Base-by-base conservation (phyloP, 2,888 invertebrate species). In the Chrysolina americana region DNA sequence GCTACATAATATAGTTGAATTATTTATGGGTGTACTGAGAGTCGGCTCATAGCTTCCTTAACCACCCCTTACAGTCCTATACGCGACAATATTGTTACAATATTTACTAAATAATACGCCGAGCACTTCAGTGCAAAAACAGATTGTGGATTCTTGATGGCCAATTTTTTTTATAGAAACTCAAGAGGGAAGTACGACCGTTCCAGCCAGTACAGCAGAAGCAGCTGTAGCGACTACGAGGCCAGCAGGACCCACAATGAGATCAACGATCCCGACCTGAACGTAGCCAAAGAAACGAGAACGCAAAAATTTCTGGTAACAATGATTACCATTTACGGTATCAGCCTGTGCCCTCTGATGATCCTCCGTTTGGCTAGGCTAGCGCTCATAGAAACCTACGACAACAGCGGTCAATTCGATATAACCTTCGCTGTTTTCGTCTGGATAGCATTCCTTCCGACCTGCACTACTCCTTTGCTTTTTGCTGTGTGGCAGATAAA, bases 381-480 rank as follows among this genome's bases (percentile, higher is more conserved):
- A 80, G 91, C 92, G 56, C 88, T 93, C 64, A 89, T 90, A 70
- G 94, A 94, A 85, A 93, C 93, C 0, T 92, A 93, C 82, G 92
- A 92, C 76, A 94, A 93, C 85, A 90, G 89, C 64, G 90, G 89
- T 48, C 91, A 92, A 81, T 92, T 93, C 77, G 94, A 94, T 83
- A 90, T 94, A 68, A 92, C 92, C 1, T 94, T 91, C 85, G 89
- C 92, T 64, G 89, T 92, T 84, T 92, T 94, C 81, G 92, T 93
- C 8, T 94, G 93, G 93, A 87, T 94, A 70, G 93, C 92, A 0
- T 94, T 93, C 81, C 82, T 93, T 73, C 93, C 94, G 9, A 92
- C 92, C 0, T 91, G 93, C 73, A 90, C 91, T 23, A 93, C 92
- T 23, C 94, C 94, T 0, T 87, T 91, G 44, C 87, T 93, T 65